These are phyloP conservation scores for Xenopus borealis DNA, from an alignment of 2,113 vertebrate genomes.

Conservation along the genomic window DNA sequence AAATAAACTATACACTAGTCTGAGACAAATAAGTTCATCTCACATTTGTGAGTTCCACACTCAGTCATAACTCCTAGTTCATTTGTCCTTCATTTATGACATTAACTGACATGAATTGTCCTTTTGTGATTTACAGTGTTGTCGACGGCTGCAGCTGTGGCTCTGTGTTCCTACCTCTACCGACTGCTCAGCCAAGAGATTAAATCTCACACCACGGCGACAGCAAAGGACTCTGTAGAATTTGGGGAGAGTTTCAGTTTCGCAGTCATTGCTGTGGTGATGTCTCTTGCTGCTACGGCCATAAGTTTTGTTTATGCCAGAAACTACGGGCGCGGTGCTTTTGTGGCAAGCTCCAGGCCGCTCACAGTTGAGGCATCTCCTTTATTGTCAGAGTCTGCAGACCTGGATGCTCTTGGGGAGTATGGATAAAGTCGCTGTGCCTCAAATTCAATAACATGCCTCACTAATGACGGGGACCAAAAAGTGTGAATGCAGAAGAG, in stretches of 20 bases:
- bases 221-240: rapidly evolving
- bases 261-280: constrained; percentile 39
- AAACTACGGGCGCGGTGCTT: neutral
- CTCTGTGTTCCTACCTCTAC: constrained; percentile 20
- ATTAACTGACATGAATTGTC: too few species aligned
- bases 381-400: neutral
- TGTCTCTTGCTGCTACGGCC: constrained; percentile 34
- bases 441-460: neutral
- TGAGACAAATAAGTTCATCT: too few species aligned
- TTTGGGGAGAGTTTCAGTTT: constrained; percentile 57
- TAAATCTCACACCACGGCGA: too few species aligned
- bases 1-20: too few species aligned
- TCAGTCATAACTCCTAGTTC: too few species aligned
- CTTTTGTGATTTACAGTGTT: constrained; percentile 19
- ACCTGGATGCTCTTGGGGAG: neutral
- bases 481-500: too few species aligned
- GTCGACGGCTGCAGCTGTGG: neutral
- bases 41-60: too few species aligned
- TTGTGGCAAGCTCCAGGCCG: neutral
- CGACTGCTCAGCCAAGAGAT: neutral
- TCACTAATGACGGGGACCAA: neutral
- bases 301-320: constrained; percentile 18
- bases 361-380: neutral
- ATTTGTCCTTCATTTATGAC: too few species aligned
- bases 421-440: neutral